Evolutionary conservation across 2,797 vertebrate genomes (phyloP), one percentile per base, ranked within the genome.

Genomic region (Sylvilagus floridanus): DNA sequence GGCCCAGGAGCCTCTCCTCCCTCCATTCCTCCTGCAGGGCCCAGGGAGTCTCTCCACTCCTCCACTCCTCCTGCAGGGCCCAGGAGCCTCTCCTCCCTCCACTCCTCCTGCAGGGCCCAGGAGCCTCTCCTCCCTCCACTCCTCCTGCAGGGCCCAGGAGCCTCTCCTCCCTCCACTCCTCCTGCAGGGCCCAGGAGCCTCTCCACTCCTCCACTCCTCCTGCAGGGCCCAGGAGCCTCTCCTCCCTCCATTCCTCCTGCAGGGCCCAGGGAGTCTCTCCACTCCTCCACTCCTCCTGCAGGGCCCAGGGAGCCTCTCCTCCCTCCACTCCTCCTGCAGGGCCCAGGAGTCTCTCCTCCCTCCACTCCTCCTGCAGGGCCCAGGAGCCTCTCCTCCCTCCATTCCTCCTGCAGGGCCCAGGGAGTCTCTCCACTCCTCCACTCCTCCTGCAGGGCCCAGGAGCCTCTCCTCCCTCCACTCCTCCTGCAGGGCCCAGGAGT

Each of bases 1-100:
- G n/a, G n/a, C n/a, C n/a, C n/a, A n/a, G n/a, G 42, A 2, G 0
- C 30, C 22, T 5, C 17, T 28, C 24, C 9, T 1, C 0, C 3
- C 30, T n/a, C 5, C 32, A 32, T 42, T 37, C 26, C 13, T 28
- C 4, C 17, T 5, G 7, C 1, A 9, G 35, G 77, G 62, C 32
- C 42, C 42, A 42, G n/a, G 42, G 42, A 2, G 0, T n/a, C 22
- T 5, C 19, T 28, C 21, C 10, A 1, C 22, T 50, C 32, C 37
- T 19, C 16, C 57, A 35, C 72, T 66, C 37, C 6, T 32, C 26
- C 28, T 1, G 7, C 5, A 7, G 42, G n/a, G n/a, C n/a, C n/a
- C n/a, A n/a, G n/a, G 42, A 2, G 0, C 30, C 22, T 5, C 17
- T 28, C 24, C 9, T 1, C 0, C 3, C 30, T n/a, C 5, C 32